Evolutionary conservation across 2,888 invertebrate species (phyloP).

Genomic region (Megastigmus dorsalis): DNA sequence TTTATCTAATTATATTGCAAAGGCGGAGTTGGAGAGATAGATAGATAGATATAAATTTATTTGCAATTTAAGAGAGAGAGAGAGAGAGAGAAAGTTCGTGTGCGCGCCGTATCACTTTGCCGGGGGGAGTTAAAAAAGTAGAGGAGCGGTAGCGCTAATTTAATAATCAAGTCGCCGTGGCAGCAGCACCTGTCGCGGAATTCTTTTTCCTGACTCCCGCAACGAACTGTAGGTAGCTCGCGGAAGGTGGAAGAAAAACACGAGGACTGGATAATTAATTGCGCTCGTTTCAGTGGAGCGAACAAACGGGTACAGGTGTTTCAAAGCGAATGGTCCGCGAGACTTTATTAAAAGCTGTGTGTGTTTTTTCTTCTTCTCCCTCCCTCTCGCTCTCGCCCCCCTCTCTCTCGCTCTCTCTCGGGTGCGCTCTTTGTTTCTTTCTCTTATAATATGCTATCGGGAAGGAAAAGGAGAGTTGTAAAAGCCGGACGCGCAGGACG

Average conservation of each 20-base stretch:
- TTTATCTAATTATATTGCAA: too few relatives aligned
- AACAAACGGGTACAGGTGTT: conserved; percentile 11
- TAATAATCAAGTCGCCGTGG: conserved; percentile 40
- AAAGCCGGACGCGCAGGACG: too few relatives aligned
- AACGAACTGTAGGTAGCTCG: neutral
- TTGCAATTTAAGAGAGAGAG: neutral
- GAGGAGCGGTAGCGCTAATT: conserved; percentile 5
- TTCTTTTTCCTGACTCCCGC: neutral
- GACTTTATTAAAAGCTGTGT: too few relatives aligned
- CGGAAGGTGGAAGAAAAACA: neutral
- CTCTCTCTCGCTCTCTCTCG: too few relatives aligned
- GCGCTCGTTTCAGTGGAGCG: neutral
- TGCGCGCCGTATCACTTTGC: too few relatives aligned
- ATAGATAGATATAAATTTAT: too few relatives aligned
- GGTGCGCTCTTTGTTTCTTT: too few relatives aligned
- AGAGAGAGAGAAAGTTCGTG: neutral
- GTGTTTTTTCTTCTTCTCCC: too few relatives aligned
- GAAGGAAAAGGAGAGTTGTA: too few relatives aligned
- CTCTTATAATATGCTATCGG: too few relatives aligned
- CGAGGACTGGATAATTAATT: conserved; percentile 37
- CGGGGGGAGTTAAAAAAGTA: neutral
- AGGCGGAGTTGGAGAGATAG: too few relatives aligned
- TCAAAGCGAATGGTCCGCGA: neutral
- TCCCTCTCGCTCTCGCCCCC: too few relatives aligned
- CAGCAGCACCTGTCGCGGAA: conserved; percentile 2